Evolutionary conservation across 1,140 invertebrate species (phyloP), one percentile per base, ranked within the genome.

Genomic region (Aphaenogaster rudis): DNA sequence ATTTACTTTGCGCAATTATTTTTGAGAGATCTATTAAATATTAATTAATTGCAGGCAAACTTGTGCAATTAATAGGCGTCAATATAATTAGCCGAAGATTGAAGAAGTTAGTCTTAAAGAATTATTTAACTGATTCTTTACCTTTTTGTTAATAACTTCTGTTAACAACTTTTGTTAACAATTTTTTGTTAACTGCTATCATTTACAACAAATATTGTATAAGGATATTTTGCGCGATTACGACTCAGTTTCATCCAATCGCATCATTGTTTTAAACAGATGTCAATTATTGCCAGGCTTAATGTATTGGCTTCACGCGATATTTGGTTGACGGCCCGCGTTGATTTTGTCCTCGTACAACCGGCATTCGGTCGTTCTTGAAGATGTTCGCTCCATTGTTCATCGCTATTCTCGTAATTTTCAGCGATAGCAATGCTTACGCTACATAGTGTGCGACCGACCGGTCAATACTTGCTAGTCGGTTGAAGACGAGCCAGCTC

Each of bases 261-360:
- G 67, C 66, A 21, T 72, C 36, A 64, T 59, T 79, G 63, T 89
- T 88, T 72, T 78, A 77, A 92, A 81, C 88, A 88, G 85, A 79
- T 86, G 92, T 91, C 92, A 92, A 93, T 93, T 92, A 93, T 94
- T 93, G 82, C 87, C 91, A 90, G 45, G 59, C 76, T 86, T 93
- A 91, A 92, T 91, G 86, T 89, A 89, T 88, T 91, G 82, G 77
- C 88, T 87, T 54, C 87, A 86, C 89, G 85, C 78, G 72, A 91
- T 90, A 90, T 67, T 79, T 69, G 33, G 39, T 39, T 36, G 28
- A 45, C 8, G 39, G 61, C 69, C 42, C 3, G 89, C 21, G 2
- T 90, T 91, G 86, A 67, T 93, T 90, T 92, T 92, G 92, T 92
- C 91, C 88, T 17, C 3, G 9, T 9, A 17, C 8, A 28, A 17